These are phyloP conservation scores for Tetragonisca angustula DNA, from an alignment of 2,888 invertebrate species.

Conservation along the genomic window DNA sequence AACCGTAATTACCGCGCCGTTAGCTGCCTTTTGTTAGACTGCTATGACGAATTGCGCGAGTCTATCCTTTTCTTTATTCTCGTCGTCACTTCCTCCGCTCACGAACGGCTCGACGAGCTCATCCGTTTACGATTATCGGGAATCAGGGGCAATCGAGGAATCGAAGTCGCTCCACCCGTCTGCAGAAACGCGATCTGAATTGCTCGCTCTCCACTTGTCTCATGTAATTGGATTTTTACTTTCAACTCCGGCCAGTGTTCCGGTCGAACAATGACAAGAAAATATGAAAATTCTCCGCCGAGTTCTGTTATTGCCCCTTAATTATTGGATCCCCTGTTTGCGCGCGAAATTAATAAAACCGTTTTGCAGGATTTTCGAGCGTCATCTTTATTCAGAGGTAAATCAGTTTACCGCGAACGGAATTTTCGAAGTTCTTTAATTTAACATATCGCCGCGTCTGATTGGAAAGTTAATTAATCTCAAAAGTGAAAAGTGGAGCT, in stretches of 20 bases:
- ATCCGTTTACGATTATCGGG: conserved; percentile 23
- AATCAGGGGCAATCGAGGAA: conserved; percentile 17
- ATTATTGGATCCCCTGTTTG: background rate
- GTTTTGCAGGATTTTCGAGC: background rate
- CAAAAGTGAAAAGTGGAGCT: background rate
- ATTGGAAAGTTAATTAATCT: background rate
- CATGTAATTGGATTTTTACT: conserved; percentile 43
- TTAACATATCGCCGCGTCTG: too few relatives aligned
- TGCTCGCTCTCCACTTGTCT: conserved; percentile 26
- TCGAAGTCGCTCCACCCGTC: conserved; percentile 19
- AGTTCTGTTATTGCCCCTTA: background rate
- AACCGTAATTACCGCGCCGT: conserved; percentile 7
- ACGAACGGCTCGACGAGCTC: conserved; percentile 10
- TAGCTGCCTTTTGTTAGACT: background rate
- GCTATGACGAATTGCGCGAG: conserved; percentile 9
- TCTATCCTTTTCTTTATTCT: background rate
- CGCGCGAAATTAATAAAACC: background rate
- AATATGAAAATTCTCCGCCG: background rate
- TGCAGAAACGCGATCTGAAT: conserved; percentile 37
- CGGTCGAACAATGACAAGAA: conserved; percentile 2
- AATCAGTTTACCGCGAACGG: background rate
- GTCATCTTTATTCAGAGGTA: background rate
- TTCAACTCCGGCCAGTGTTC: background rate
- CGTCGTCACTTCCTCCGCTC: background rate
- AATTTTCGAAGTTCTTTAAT: background rate